Evolutionary conservation across 2,888 invertebrate species (phyloP).

Genomic region (Carcina quercana): DNA sequence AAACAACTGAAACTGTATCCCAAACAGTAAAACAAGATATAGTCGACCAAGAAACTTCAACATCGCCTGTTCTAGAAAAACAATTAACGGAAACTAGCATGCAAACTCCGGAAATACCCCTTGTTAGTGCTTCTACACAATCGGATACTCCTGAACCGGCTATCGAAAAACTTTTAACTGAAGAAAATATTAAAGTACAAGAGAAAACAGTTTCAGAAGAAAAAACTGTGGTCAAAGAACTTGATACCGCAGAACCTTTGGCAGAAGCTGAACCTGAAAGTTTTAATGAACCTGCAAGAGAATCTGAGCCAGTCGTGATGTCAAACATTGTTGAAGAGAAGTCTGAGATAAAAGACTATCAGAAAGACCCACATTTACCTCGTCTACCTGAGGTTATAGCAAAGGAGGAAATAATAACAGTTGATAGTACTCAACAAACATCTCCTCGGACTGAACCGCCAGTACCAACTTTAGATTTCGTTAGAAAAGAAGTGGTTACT

Average conservation of each 20-base stretch:
- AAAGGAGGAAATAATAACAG: conserved; percentile 25
- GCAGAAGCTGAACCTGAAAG: not conserved
- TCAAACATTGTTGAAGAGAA: too few relatives aligned
- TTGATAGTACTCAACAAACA: conserved; percentile 37
- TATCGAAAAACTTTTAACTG: too few relatives aligned
- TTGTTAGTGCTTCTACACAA: conserved; percentile 56
- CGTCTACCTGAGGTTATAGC: not conserved
- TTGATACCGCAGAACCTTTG: too few relatives aligned
- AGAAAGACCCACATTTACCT: not conserved
- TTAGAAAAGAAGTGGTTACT: conserved; percentile 27
- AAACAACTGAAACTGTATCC: conserved; percentile 54
- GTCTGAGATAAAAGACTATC: too few relatives aligned
- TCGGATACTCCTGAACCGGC: conserved; percentile 46
- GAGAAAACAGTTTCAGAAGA: conserved; percentile 18
- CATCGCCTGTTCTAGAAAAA: conserved; percentile 43
- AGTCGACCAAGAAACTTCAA: conserved; percentile 53
- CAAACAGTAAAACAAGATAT: conserved; percentile 48
- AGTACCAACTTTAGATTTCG: conserved; percentile 24
- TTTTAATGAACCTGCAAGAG: not conserved
- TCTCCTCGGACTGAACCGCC: conserved; percentile 22
- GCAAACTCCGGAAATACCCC: conserved; percentile 51
- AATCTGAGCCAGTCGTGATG: too few relatives aligned
- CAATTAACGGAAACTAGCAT: conserved; percentile 46
- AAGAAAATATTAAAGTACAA: conserved; percentile 17
- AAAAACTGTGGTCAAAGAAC: conserved; percentile 14